phyloP scores from a whole-genome alignment of 1,140 invertebrate species.

The Drosophila mauritiana region DNA sequence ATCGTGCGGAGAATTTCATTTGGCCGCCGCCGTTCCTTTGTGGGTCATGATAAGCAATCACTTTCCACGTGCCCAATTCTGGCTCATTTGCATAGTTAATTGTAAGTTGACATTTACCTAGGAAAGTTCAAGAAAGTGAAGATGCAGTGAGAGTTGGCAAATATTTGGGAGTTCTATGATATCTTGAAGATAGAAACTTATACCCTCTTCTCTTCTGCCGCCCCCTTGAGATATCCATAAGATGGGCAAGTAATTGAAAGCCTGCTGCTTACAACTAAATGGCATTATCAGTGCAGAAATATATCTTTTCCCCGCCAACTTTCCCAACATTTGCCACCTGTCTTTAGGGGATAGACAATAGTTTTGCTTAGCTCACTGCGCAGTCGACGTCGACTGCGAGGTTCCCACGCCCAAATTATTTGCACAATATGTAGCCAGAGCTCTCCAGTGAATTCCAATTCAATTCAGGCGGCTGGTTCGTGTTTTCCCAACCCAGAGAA shows the following conservation, averaged over 20 bases:
- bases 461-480: conserved; percentile 59
- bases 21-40: conserved; percentile 15
- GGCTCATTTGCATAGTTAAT: conserved; percentile 72
- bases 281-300: conserved; percentile 38
- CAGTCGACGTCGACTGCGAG: conserved; percentile 10
- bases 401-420: conserved; percentile 74
- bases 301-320: conserved; percentile 38
- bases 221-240: background rate
- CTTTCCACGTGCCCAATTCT: conserved; percentile 74
- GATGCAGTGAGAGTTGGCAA: conserved; percentile 5
- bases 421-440: conserved; percentile 60
- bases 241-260: conserved; percentile 18
- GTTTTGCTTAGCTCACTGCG: conserved; percentile 18
- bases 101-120: conserved; percentile 47
- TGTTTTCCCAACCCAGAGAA: conserved; percentile 73
- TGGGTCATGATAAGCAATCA: conserved; percentile 63
- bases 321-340: conserved; percentile 56
- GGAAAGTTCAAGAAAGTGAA: conserved; percentile 55
- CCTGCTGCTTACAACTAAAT: conserved; percentile 32
- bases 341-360: conserved; percentile 27
- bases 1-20: conserved; percentile 29
- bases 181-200: background rate
- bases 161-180: too few relatives aligned
- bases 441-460: conserved; percentile 74
- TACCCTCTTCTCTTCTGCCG: too few relatives aligned